Percentiles rank a stretch among this genome's conserved stretches.
These are phyloP conservation scores for Tachina fera DNA, from an alignment of 2,888 invertebrate genomes.

Conservation along the genomic window DNA sequence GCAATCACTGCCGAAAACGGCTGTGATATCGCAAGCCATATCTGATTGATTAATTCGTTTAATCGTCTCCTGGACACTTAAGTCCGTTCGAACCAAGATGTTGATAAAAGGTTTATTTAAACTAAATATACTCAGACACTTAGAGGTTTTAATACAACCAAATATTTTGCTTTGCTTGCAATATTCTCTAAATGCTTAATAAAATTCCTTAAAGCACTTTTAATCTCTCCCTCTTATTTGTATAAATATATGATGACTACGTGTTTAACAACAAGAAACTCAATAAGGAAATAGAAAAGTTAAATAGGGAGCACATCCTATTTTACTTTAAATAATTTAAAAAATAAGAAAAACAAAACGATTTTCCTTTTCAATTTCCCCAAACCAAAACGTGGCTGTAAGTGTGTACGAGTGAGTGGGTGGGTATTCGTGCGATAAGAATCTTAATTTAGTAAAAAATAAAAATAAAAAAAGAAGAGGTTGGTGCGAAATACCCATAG, in stretches of 20 bases:
- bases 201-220: background rate
- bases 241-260: background rate
- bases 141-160: background rate
- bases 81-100: too few species aligned
- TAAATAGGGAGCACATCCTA: slow-evolving; percentile 21
- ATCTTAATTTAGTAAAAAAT: background rate
- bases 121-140: too few species aligned
- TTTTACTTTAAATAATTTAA: slow-evolving; percentile 11
- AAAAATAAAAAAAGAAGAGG: background rate
- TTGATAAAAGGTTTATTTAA: too few species aligned
- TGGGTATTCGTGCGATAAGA: background rate
- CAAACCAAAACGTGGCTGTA: slow-evolving; percentile 1
- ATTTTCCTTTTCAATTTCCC: background rate
- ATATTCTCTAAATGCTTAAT: too few species aligned
- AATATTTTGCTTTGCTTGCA: background rate
- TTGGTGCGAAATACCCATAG: slow-evolving; percentile 4
- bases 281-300: slow-evolving; percentile 38
- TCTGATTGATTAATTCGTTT: too few species aligned
- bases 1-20: too few species aligned
- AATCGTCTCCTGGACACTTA: too few species aligned
- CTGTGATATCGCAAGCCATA: too few species aligned
- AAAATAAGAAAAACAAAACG: too few species aligned
- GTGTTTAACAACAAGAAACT: background rate
- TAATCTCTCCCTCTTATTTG: background rate
- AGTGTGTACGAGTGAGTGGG: too few species aligned